phyloP scores from a whole-genome alignment of 2,888 invertebrate genomes.

The Rhimphoctona megacephalus region DNA sequence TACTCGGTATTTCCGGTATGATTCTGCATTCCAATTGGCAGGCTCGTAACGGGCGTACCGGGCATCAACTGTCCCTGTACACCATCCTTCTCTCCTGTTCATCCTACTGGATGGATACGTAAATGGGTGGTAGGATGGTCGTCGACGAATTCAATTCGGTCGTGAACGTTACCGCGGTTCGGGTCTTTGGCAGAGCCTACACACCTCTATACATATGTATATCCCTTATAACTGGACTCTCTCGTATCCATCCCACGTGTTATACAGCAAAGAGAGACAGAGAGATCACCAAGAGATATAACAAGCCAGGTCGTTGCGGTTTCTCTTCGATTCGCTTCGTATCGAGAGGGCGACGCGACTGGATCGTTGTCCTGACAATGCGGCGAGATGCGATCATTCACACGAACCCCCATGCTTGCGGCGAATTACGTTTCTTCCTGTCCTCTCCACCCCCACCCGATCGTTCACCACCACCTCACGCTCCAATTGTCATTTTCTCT shows the following conservation, averaged over 20 bases:
- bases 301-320: constrained; percentile 64
- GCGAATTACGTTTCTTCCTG: constrained; percentile 26
- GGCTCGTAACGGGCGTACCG: constrained; percentile 73
- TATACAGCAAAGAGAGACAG: constrained; percentile 1
- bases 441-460: background rate
- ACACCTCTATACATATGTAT: constrained; percentile 10
- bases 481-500: background rate
- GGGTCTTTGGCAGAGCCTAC: constrained; percentile 89
- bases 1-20: constrained; percentile 85
- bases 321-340: constrained; percentile 60
- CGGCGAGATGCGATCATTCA: constrained; percentile 58
- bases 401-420: constrained; percentile 20
- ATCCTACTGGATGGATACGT: constrained; percentile 50
- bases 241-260: background rate
- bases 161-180: constrained; percentile 93
- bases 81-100: constrained; percentile 51
- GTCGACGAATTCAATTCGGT: constrained; percentile 95
- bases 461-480: background rate
- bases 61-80: constrained; percentile 70
- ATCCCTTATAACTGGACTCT: constrained; percentile 3
- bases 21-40: constrained; percentile 84
- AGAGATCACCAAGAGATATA: constrained; percentile 13
- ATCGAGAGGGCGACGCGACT: constrained; percentile 48
- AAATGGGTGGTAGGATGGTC: constrained; percentile 85
- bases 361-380: constrained; percentile 57